phyloP scores from a whole-genome alignment of 1,140 invertebrate genomes.

The Adoxophyes honmai region DNA sequence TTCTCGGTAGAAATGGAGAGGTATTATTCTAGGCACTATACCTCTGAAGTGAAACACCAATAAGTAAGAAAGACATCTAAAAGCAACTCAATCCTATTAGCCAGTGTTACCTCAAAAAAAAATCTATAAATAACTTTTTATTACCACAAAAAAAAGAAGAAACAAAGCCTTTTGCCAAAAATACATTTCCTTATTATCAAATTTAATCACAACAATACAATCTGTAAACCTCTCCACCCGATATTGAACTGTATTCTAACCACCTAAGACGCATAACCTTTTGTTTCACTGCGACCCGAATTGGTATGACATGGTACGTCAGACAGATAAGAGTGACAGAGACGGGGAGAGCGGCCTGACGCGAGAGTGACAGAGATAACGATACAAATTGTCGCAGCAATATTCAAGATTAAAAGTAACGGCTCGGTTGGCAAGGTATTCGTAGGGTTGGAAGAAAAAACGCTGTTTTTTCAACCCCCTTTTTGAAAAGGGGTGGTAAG shows the following conservation, averaged over 20 bases:
- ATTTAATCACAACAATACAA: background rate
- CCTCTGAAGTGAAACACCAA: no score
- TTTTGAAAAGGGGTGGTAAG: no score
- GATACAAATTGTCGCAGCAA: slow-evolving; percentile 58
- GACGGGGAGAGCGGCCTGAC: slow-evolving; percentile 3
- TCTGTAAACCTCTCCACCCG: no score
- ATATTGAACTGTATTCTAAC: no score
- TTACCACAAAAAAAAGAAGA: no score
- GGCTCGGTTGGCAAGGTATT: slow-evolving; percentile 42
- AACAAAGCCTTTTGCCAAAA: background rate
- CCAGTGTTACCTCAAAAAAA: no score
- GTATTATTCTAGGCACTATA: no score
- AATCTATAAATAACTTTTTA: no score
- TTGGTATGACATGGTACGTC: background rate
- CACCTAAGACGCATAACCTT: background rate
- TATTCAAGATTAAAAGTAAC: slow-evolving; percentile 69
- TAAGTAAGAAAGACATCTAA: no score
- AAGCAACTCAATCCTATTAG: no score
- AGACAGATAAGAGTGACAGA: slow-evolving; percentile 21
- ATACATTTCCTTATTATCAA: slow-evolving; percentile 10
- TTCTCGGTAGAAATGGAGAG: no score
- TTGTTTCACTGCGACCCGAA: background rate
- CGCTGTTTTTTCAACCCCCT: background rate
- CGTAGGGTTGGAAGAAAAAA: background rate
- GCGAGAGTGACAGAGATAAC: slow-evolving; percentile 27